A percentile compares a stretch with the other conserved stretches of the same genome.
Evolutionary conservation across 2,888 invertebrate genomes (phyloP).

Genomic region (Hemistola chrysoprasaria): DNA sequence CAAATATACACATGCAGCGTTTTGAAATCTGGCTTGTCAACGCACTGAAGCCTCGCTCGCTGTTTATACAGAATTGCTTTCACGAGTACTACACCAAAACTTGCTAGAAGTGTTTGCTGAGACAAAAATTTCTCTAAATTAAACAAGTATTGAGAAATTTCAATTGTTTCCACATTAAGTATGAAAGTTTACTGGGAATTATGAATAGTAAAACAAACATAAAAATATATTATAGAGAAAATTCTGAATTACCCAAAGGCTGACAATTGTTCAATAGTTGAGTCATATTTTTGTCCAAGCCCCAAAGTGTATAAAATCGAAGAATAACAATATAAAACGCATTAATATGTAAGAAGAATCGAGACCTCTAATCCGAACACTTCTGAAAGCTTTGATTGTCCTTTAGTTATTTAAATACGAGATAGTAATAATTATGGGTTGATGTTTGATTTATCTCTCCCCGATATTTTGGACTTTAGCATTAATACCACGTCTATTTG

Average conservation of each 20-base stretch:
- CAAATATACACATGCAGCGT: conserved; percentile 57
- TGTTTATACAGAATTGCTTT: conserved; percentile 48
- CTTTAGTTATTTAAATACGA: conserved; percentile 48
- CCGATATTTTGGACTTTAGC: conserved; percentile 38
- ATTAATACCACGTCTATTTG: conserved; percentile 34
- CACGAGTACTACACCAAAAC: conserved; percentile 32
- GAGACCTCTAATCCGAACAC: conserved; percentile 68
- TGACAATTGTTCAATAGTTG: no score
- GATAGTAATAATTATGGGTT: conserved; percentile 58
- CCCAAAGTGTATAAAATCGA: conserved; percentile 30
- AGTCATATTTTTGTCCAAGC: conserved; percentile 19
- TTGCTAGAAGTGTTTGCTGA: conserved; percentile 34
- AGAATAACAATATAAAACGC: conserved; percentile 40
- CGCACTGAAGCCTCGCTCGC: conserved; percentile 34
- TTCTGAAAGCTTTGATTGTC: conserved; percentile 55
- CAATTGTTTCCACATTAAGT: no score
- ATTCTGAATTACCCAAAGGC: no score
- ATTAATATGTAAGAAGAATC: conserved; percentile 62
- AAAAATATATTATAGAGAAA: no score
- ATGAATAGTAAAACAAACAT: no score
- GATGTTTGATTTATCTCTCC: conserved; percentile 58
- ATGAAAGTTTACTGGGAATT: no score
- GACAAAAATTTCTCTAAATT: conserved; percentile 21
- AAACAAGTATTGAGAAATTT: conserved; percentile 14
- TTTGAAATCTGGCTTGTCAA: conserved; percentile 58